Base-by-base conservation (phyloP, 2,113 vertebrate species). In the Aegotheles bennettii region DNA sequence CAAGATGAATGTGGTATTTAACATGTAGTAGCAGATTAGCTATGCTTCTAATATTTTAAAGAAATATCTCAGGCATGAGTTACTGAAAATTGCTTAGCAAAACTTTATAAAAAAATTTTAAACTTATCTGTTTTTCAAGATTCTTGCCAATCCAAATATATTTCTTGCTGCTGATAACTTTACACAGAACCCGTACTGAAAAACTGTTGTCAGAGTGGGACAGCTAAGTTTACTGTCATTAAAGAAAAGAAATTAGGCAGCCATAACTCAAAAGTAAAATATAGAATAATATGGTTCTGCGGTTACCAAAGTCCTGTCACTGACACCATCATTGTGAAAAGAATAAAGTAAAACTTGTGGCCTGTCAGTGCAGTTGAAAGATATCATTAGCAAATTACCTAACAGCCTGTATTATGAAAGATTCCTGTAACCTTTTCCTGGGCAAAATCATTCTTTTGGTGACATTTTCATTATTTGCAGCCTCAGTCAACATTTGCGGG, bases 251-350 rank as follows among this genome's bases (percentile, higher is more conserved):
- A 65, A 81, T 63, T 50, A 18, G 16, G 19, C 24, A 77, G 31
- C 16, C 10, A 19, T 53, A 63, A 33, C 3, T 67, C 12, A 3
- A 67, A 89, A 51, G 10, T 35, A 23, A 92, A 84, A 67, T 61
- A 47, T 1, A 75, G 70, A 82, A 77, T 13, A 69, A 29, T 33
- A 28, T 6, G 9, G 4, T 61, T 23, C 42, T 74, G 26, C 23
- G 45, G 16, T 67, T 71, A 76, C 6, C 24, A 61, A 56, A 79
- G 35, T 35, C 11, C 26, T 71, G 21, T 36, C 36, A 63, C 13
- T 73, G 50, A 45, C 5, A 13, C 18, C 1, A 0, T 14, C 13
- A 2, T 14, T 0, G 0, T 43, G 54, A 54, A 86, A 77, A 71
- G 45, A 79, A 78, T 40, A 15, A 68, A 71, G 31, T 69, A 51